Base-by-base conservation (phyloP, 2,888 invertebrate genomes). In the Unio pictorum region DNA sequence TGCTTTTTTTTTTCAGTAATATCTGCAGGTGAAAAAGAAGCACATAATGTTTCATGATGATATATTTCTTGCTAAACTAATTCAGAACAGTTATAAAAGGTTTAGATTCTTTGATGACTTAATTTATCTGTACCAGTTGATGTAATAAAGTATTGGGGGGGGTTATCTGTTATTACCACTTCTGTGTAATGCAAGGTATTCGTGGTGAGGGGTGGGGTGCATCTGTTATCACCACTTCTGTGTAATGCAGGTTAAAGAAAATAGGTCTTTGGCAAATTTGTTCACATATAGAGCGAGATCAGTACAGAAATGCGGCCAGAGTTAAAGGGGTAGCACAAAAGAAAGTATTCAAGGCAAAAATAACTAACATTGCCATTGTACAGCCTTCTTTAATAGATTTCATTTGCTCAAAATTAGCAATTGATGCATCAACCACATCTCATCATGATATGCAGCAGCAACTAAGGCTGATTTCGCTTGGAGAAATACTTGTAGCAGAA, bases 381-480 rank as follows among this genome's bases (percentile, higher is more conserved):
- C 8, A 45, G 26, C 74, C 72, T 18, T 17, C 67, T 55, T 61
- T 74, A 8, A 68, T 62, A 15, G 69, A 74, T 17, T 58, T 76
- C 1, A 72, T 74, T n/a, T 78, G 74, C 66, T 64, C 64, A 56
- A 72, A 75, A 28, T 58, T 78, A 4, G 15, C 67, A 3, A 8
- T 71, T 26, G 78, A 76, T 69, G 61, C 68, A 15, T 60, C 75
- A 28, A 60, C 68, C 1, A 60, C 68, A 7, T 15, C 30, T 6
- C 68, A 74, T 62, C 74, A 73, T n/a, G 68, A 71, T 5, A 76
- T 68, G 3, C 71, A 74, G 28, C 66, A 70, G 45, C 23, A 71
- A 18, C 57, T 79, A 17, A 54, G 71, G 15, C 60, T 74, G 18
- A 72, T 78, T 26, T 73, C 56, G n/a, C 23, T 76, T 1, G 76